phyloP scores from a whole-genome alignment of 2,797 vertebrate species.

The Schizopygopsis malacanthus region DNA sequence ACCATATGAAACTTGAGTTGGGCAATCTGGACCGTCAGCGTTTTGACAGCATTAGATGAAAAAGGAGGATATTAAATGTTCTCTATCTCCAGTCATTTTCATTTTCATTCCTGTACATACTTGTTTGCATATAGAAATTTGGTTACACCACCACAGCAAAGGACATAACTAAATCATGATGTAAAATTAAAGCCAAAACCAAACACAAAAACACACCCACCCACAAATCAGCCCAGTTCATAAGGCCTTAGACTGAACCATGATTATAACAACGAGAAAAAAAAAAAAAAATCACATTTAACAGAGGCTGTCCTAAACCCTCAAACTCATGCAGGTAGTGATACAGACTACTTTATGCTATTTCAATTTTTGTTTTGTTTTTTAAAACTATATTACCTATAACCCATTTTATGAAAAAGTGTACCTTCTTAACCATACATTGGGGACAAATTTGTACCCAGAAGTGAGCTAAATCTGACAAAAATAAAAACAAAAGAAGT shows the following conservation, averaged over 20 bases:
- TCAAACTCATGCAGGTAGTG: not conserved
- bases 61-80: not conserved
- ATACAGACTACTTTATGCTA: not conserved
- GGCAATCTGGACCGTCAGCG: not conserved
- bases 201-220: not conserved
- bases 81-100: not conserved
- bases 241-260: not conserved
- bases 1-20: not conserved
- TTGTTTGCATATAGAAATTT: conserved; percentile 31
- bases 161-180: conserved; percentile 5
- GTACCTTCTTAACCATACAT: not conserved
- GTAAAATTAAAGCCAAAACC: conserved; percentile 10
- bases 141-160: conserved; percentile 9
- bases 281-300: not conserved
- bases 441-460: not conserved
- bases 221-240: not conserved
- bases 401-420: not conserved
- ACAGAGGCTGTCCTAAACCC: not conserved
- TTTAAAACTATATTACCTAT: not conserved
- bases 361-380: not conserved
- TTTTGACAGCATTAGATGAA: not conserved
- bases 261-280: not conserved
- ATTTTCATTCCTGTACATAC: not conserved
- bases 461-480: not conserved
- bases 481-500: not conserved